Evolutionary conservation across 1,140 invertebrate genomes (phyloP), one percentile per base, ranked within the genome.

Genomic region (Maniola jurtina): DNA sequence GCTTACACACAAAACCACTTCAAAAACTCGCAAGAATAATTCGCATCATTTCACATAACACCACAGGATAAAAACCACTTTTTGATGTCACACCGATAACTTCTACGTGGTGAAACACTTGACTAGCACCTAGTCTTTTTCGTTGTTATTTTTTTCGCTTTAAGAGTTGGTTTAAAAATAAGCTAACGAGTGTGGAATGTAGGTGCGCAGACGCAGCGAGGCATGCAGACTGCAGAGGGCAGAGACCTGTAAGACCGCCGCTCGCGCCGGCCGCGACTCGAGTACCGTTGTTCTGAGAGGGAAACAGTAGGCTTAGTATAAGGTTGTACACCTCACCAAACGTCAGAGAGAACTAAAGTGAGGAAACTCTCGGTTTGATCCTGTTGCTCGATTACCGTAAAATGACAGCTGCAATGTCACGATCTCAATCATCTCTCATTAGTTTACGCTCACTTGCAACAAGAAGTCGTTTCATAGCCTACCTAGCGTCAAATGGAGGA

Each of bases 231-330:
- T 71, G 69, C 72, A 60, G 82, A 77, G 86, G 83, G 83, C 88
- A 88, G 75, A 76, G 82, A 90, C 87, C 84, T 81, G 76, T 55
- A 55, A 62, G 73, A 66, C 74, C 72, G 64, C 75, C 81, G 84
- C 75, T 68, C 70, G 73, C 78, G 82, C 77, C 76, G 81, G 77
- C 75, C 69, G 75, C 81, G 67, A 68, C 72, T 67, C 72, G 71
- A 81, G 80, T 90, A 90, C 87, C 87, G 87, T 89, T 89, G 87
- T 66, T 69, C 73, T 60, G 69, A 75, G 82, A 81, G 55, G n/a
- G 55, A 38, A 15, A 5, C 14, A 15, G 55, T 6, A 25, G 25
- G n/a, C n/a, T n/a, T n/a, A n/a, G n/a, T n/a, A n/a, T n/a, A n/a
- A n/a, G n/a, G n/a, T n/a, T n/a, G n/a, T n/a, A n/a, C n/a, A n/a